These are phyloP conservation scores for Cyprinodon variegatus DNA, from an alignment of 2,113 vertebrate species.

Conservation along the genomic window DNA sequence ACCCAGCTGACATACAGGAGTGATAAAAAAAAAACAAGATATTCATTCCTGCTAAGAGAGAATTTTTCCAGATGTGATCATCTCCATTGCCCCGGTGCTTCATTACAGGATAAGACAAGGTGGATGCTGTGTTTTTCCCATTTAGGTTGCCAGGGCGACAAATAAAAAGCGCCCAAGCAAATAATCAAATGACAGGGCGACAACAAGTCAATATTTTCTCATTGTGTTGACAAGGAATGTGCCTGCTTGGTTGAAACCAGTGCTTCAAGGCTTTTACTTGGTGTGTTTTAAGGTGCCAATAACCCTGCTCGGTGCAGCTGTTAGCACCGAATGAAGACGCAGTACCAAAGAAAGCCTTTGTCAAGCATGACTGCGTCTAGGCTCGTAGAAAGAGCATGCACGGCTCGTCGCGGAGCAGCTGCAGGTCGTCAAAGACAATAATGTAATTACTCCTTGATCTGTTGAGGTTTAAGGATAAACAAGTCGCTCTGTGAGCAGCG, in stretches of 20 bases:
- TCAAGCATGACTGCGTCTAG: conserved; percentile 39
- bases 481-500: conserved; percentile 40
- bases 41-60: conserved; percentile 55
- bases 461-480: conserved; percentile 47
- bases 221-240: conserved; percentile 72
- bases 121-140: conserved; percentile 45
- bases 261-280: conserved; percentile 45
- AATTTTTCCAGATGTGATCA: conserved; percentile 69
- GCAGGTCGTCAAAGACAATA: conserved; percentile 53
- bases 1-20: conserved; percentile 57
- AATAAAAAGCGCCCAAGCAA: conserved; percentile 69
- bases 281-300: conserved; percentile 61
- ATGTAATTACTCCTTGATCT: conserved; percentile 66
- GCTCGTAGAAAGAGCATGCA: conserved; percentile 39
- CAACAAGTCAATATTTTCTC: conserved; percentile 77
- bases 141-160: conserved; percentile 67
- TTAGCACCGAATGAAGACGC: conserved; percentile 52
- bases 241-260: conserved; percentile 55
- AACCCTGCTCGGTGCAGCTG: conserved; percentile 52
- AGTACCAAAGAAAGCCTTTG: conserved; percentile 43
- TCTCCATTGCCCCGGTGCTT: conserved; percentile 51
- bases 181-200: conserved; percentile 75
- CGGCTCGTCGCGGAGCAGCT: conserved; percentile 26
- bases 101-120: conserved; percentile 42
- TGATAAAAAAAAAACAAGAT: conserved; percentile 61